These are phyloP conservation scores for Pitta sordida DNA, from an alignment of 2,113 vertebrate species.

Conservation along the genomic window DNA sequence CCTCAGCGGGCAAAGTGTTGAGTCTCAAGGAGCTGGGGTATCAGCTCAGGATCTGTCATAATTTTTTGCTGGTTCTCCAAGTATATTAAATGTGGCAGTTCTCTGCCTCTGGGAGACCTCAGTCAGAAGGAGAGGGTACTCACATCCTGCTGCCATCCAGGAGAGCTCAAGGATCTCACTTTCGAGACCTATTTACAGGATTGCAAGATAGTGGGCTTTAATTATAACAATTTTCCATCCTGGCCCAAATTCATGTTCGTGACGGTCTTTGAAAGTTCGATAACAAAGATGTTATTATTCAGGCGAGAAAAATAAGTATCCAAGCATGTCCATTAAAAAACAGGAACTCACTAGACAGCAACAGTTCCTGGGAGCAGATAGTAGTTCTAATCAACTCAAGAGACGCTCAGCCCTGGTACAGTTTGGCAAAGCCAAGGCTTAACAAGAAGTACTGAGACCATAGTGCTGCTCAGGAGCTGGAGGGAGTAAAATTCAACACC, in stretches of 20 bases:
- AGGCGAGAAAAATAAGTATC: not conserved
- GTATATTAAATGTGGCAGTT: not conserved
- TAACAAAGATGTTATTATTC: not conserved
- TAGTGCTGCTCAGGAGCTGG: not conserved
- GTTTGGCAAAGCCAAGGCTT: not conserved
- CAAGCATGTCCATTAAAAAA: not conserved
- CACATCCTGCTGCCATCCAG: not conserved
- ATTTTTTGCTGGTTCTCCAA: not conserved
- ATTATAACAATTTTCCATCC: not conserved
- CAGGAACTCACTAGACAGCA: not conserved
- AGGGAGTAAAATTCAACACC: not conserved
- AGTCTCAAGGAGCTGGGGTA: not conserved
- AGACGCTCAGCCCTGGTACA: not conserved
- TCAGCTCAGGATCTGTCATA: not conserved
- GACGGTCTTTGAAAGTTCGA: not conserved
- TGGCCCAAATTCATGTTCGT: not conserved
- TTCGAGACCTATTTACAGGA: accelerated
- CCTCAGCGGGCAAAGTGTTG: accelerated
- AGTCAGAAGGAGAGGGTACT: not conserved
- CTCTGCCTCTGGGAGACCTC: not conserved
- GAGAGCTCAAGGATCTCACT: not conserved
- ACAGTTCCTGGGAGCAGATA: not conserved
- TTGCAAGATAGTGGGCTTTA: not conserved
- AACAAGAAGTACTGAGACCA: not conserved
- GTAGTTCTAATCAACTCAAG: not conserved